phyloP scores from a whole-genome alignment of 2,888 invertebrate genomes.

The Ormyrus pomaceus region DNA sequence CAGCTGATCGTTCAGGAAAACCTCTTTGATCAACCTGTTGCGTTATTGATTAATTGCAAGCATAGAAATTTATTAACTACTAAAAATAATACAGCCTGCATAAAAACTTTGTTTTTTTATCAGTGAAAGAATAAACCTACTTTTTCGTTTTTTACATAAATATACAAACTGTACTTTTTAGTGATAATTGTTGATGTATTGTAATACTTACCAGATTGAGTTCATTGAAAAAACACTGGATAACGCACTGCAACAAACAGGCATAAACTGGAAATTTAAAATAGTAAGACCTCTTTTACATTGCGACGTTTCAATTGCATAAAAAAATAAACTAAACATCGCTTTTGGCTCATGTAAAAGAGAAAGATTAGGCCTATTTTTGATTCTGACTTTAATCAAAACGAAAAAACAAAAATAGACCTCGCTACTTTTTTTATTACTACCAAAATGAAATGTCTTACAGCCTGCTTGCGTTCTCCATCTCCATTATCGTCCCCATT shows the following conservation, averaged over 20 bases:
- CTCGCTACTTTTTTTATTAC: background rate
- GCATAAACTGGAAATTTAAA: conserved; percentile 22
- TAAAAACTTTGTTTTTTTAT: too few relatives aligned
- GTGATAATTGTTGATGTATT: too few relatives aligned
- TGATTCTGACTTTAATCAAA: background rate
- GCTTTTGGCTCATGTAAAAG: too few relatives aligned
- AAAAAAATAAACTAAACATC: too few relatives aligned
- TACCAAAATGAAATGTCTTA: conserved; percentile 51
- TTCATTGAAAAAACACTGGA: conserved; percentile 84
- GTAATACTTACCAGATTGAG: conserved; percentile 80
- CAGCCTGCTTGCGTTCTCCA: conserved; percentile 53
- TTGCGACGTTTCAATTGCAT: too few relatives aligned
- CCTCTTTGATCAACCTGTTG: conserved; percentile 79
- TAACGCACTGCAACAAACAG: conserved; percentile 76
- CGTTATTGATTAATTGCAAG: background rate
- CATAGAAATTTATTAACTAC: too few relatives aligned
- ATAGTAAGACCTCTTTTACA: background rate
- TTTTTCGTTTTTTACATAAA: too few relatives aligned
- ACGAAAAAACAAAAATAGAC: too few relatives aligned
- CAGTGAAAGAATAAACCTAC: too few relatives aligned
- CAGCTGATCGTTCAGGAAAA: conserved; percentile 81
- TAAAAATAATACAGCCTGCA: too few relatives aligned
- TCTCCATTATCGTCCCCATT: conserved; percentile 39
- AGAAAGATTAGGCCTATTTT: background rate
- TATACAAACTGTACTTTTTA: too few relatives aligned